Base-by-base conservation (phyloP, 30 jellyfish, hydroid and myxozoan genomes). In the Turritopsis rubra region DNA sequence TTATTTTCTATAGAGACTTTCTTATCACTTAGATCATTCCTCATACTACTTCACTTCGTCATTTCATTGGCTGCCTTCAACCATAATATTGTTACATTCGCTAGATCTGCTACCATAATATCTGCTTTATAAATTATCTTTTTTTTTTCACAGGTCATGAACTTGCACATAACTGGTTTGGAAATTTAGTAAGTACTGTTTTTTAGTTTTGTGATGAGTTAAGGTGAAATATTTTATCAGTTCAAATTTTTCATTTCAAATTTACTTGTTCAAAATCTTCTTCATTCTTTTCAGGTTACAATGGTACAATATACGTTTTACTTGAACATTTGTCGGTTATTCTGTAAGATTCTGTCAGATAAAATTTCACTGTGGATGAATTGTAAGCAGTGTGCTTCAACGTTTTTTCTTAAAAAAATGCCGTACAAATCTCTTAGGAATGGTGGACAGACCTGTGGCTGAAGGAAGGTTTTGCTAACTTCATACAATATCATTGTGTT, bases 401-500 rank as follows among this genome's bases (percentile, higher is more conserved):
- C n/a, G n/a, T n/a, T n/a, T n/a, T n/a, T n/a, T n/a, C n/a, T n/a
- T n/a, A n/a, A n/a, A 41, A 3, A 41, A 41, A 41, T 3, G 60
- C 13, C 9, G 60, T 41, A 13, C 60, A 13, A 3, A 3, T 41
- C 13, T 3, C 13, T 71, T 16, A 71, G 99, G 99, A 94, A 94
- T 94, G 99, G 99, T 94, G 99, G 99, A 94, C 99, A 20, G 96
- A 94, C 73, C 86, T 94, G 5, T 94, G 99, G 99, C 71, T 94
- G 80, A 94, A 94, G 28, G 99, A 94, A 83, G 99, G 99, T 26
- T 94, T 94, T 82, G 99, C 99, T 1, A 74, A 96, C 8, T 94
- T 96, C 96, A 94, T 94, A 26, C 97, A 94, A 84, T 94, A 89
- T 81, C 95, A 89, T 13, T 94, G 97, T 79, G 97, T 94, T 72